Base-by-base conservation (phyloP, 2,797 vertebrate genomes). In the Eulemur coronatus region DNA sequence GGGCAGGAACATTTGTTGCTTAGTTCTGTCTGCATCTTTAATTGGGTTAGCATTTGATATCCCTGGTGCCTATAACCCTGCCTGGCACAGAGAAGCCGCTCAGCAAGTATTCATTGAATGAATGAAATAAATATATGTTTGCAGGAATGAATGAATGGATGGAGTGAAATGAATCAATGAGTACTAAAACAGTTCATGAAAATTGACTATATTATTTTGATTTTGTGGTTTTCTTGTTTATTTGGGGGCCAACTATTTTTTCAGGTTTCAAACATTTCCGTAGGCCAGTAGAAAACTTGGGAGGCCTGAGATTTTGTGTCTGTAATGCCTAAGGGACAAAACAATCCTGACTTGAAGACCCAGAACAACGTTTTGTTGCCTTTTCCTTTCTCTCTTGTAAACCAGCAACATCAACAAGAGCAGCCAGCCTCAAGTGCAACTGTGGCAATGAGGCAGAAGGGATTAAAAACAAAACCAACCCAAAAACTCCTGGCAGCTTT, bases 311-410 rank as follows among this genome's bases (percentile, higher is more conserved):
- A 82, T 93, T 91, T 94, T 70, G 11, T 80, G 65, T 87, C 89
- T 67, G 0, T 86, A 41, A 14, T 30, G 28, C 75, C 65, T 72
- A 41, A 86, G 89, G 67, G 43, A 89, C 79, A 30, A 67, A 96
- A 86, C 4, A 61, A 7, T 28, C 46, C 55, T 70, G 85, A 89
- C 35, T 57, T 52, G 17, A 93, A 85, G 63, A 75, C 48, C 18
- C 28, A 1, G 89, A 93, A 87, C 78, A 81, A 4, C 52, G 22
- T 89, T 65, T 61, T 35, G 38, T n/a, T 55, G 59, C 75, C 38
- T 84, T 96, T 95, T 80, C 52, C 33, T 93, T 91, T 91, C 67
- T 91, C 81, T 94, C 94, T 67, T 86, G 61, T 57, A 98, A 94
- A 67, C 50, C 82, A 67, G 24, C 65, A 69, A 7, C 84, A 76